Evolutionary conservation across 2,888 invertebrate species (phyloP), one percentile per base, ranked within the genome.

Genomic region (Drosophila tanythrix): DNA sequence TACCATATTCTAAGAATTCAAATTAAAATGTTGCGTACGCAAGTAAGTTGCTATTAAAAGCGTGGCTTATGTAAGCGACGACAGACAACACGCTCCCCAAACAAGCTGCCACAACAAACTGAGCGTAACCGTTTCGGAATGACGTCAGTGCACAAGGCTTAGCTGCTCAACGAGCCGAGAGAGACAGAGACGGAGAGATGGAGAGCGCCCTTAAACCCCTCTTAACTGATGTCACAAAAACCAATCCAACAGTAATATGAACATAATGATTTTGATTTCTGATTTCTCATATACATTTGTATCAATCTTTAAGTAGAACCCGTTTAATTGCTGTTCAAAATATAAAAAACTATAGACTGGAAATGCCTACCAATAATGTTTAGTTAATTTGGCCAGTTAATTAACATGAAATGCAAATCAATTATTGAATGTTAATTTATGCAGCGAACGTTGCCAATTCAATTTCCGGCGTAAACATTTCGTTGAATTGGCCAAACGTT

Each of bases 51-150:
- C 40, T 55, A 56, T 53, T 62, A 52, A 76, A 66, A 46, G 51
- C 62, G 52, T 36, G 57, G 48, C 68, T 79, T 79, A 66, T 79
- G 73, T 81, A 76, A 80, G 60, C 65, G 48, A 46, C 43, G 46
- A 8, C 25, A 15, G 25, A 8, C 25, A 15, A 25, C 25, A 57
- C 58, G 27, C 51, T 51, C 29, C 13, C 13, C 56, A 11, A 57
- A 21, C 56, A 62, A 63, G 13, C 27, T 13, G 48, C 29, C 62
- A 60, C 55, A 74, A 48, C 25, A 25, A 46, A 2, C 46, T 71
- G 70, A 89, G 89, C 85, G 89, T 87, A 89, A 89, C 88, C 74
- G 77, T 69, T 57, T 43, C 73, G 74, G 57, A 31, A 80, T 85
- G 85, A 89, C 85, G 85, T 85, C 85, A 85, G 70, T 51, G 3